These are phyloP conservation scores for Busseola fusca DNA, from an alignment of 2,888 invertebrate species.

Conservation along the genomic window DNA sequence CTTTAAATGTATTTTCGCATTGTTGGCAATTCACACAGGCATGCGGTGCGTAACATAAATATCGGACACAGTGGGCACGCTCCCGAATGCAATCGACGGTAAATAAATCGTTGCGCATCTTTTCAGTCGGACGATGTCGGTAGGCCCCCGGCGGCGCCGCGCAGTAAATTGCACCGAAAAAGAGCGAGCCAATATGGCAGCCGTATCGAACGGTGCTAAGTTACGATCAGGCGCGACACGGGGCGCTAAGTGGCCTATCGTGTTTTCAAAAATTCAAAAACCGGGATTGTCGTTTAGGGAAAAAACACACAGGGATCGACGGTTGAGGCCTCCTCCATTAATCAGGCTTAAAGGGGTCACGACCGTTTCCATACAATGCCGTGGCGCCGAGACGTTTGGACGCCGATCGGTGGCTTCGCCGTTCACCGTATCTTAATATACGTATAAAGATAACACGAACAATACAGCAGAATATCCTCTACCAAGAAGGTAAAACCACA, in stretches of 20 bases:
- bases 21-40: conserved; percentile 80
- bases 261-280: conserved; percentile 85
- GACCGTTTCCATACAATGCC: conserved; percentile 69
- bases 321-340: conserved; percentile 74
- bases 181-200: conserved; percentile 84
- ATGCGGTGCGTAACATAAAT: conserved; percentile 82
- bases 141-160: conserved; percentile 78
- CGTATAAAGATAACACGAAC: conserved; percentile 34
- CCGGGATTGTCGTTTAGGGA: conserved; percentile 74
- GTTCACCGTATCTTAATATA: conserved; percentile 52
- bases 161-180: conserved; percentile 86
- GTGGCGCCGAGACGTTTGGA: conserved; percentile 72
- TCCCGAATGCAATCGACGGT: conserved; percentile 81
- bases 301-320: conserved; percentile 72
- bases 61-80: conserved; percentile 81
- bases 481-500: conserved; percentile 1
- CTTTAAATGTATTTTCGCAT: conserved; percentile 84
- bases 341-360: conserved; percentile 81
- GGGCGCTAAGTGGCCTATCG: conserved; percentile 87
- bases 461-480: conserved; percentile 13
- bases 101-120: conserved; percentile 82
- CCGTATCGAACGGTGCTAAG: conserved; percentile 84
- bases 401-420: conserved; percentile 61
- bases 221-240: conserved; percentile 83
- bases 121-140: conserved; percentile 76